Conservation (phyloP, 2,888 invertebrate species). For the Drosophila basisetae region DNA sequence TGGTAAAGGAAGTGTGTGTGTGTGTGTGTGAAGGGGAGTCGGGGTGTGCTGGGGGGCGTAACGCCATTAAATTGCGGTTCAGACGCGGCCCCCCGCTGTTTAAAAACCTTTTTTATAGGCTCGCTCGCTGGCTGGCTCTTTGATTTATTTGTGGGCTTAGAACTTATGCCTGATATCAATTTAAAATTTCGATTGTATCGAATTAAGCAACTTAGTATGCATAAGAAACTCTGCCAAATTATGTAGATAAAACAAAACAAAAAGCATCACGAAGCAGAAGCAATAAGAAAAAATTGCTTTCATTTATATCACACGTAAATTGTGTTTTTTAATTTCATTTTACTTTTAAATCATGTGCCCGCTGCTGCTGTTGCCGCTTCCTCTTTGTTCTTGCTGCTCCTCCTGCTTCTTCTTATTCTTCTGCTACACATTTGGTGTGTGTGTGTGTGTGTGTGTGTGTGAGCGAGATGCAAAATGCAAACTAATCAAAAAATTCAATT, state of each 20-base stretch:
- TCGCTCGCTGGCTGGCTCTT: conserved; percentile 39
- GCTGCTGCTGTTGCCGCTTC: conserved; percentile 39
- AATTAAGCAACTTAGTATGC: conserved; percentile 44
- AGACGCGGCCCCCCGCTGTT: conserved; percentile 30
- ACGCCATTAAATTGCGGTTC: conserved; percentile 76
- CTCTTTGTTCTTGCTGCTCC: conserved; percentile 41
- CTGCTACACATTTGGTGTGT: conserved; percentile 6
- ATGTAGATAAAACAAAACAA: conserved; percentile 27
- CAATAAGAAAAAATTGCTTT: conserved; percentile 43
- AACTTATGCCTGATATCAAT: conserved; percentile 42
- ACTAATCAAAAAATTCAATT: conserved; percentile 84
- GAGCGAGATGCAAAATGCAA: conserved; percentile 82
- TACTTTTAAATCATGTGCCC: conserved; percentile 75
- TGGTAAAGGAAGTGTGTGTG: not conserved
- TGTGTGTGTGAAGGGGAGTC: not conserved
- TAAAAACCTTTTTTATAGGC: conserved; percentile 35
- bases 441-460: conserved; percentile 50
- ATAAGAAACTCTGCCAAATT: conserved; percentile 26
- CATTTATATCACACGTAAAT: conserved; percentile 51
- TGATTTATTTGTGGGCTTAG: conserved; percentile 55
- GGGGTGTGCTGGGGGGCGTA: conserved; percentile 69
- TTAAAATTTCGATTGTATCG: conserved; percentile 49
- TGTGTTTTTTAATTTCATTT: conserved; percentile 76
- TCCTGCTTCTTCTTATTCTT: conserved; percentile 19
- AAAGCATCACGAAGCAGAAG: conserved; percentile 3